Evolutionary conservation across 2,888 invertebrate species (phyloP).

Genomic region (Gisinianus flammeolus): DNA sequence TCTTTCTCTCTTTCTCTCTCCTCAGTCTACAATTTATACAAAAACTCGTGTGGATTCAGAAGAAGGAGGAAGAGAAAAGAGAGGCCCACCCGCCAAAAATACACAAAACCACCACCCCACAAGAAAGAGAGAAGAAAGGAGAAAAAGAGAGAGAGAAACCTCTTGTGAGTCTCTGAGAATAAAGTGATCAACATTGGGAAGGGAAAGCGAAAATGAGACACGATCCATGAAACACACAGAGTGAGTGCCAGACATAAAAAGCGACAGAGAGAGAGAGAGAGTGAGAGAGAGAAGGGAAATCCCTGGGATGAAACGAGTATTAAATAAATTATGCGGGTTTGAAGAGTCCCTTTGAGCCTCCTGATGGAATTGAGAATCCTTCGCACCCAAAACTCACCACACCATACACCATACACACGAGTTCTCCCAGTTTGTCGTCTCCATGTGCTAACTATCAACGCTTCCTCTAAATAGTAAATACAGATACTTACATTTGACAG

Average conservation of each 20-base stretch:
- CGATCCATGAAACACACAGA: background rate
- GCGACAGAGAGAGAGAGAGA: background rate
- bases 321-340: conserved; percentile 26
- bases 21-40: no score
- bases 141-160: background rate
- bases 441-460: no score
- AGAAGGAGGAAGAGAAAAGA: no score
- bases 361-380: background rate
- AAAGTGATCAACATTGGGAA: no score
- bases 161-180: no score
- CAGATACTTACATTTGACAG: no score
- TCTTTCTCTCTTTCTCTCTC: background rate
- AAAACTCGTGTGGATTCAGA: no score
- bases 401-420: no score
- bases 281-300: background rate
- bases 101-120: background rate
- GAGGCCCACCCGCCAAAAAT: no score
- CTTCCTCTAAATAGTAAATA: no score
- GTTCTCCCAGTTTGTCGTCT: no score
- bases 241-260: background rate
- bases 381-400: conserved; percentile 14
- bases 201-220: background rate
- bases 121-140: background rate
- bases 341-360: background rate
- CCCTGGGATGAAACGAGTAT: background rate